Conservation (phyloP, 2,888 invertebrate genomes). For the Elgonia sp. region DNA sequence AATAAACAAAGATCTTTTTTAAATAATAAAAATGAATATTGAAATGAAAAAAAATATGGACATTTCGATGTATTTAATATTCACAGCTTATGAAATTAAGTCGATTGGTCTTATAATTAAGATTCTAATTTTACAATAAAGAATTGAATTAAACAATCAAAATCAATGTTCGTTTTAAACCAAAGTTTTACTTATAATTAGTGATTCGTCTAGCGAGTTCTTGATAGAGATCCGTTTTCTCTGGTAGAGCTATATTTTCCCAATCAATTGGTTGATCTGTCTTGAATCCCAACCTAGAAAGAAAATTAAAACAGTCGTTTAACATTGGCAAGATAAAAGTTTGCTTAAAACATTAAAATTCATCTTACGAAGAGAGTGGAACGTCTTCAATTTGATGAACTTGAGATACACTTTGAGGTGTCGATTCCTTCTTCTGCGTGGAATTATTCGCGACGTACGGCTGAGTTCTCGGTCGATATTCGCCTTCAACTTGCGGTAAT, state of each 20-base stretch:
- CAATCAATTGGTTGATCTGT: slow-evolving; percentile 89
- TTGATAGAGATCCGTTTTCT: slow-evolving; percentile 90
- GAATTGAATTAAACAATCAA: not conserved
- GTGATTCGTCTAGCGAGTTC: slow-evolving; percentile 90
- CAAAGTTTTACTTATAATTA: slow-evolving; percentile 89
- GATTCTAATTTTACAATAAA: not conserved
- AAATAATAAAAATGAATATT: not conserved
- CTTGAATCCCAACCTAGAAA: slow-evolving; percentile 88
- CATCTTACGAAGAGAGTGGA: slow-evolving; percentile 84
- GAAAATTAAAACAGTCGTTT: slow-evolving; percentile 38
- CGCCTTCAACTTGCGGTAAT: slow-evolving; percentile 73
- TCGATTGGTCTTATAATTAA: no score
- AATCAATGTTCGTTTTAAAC: not conserved
- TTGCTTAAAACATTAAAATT: slow-evolving; percentile 28
- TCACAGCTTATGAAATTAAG: no score
- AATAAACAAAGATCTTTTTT: not conserved
- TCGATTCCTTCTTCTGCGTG: slow-evolving; percentile 79
- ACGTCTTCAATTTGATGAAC: slow-evolving; percentile 80
- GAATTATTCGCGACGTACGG: slow-evolving; percentile 78
- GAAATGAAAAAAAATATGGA: no score
- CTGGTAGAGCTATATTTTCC: slow-evolving; percentile 89
- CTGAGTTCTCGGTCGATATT: slow-evolving; percentile 81
- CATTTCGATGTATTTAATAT: no score
- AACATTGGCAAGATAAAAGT: not conserved
- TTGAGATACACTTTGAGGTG: slow-evolving; percentile 71